These are phyloP conservation scores for Macrobrachium nipponense DNA, from an alignment of 1,140 invertebrate species.

Conservation along the genomic window DNA sequence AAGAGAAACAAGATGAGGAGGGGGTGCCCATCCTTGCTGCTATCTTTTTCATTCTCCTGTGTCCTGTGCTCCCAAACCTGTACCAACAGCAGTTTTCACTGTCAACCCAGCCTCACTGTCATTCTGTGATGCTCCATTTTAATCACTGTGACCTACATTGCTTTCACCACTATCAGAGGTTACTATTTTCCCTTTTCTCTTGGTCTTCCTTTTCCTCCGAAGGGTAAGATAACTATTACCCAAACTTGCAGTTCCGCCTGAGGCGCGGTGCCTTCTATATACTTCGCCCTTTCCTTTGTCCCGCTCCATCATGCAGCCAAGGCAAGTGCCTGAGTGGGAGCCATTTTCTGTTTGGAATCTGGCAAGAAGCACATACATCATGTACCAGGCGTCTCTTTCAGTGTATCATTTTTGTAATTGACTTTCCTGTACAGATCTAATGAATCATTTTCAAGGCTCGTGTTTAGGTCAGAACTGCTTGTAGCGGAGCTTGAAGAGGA, in stretches of 20 bases:
- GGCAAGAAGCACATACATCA: not conserved
- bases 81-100: constrained; percentile 41
- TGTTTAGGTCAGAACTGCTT: not conserved
- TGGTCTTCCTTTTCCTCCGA: too few species aligned
- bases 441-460: not conserved
- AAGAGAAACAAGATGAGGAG: too few species aligned
- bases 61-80: constrained; percentile 7
- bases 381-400: not conserved
- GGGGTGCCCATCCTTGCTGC: not conserved
- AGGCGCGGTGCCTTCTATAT: too few species aligned
- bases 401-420: too few species aligned
- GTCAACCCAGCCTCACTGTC: constrained; percentile 20
- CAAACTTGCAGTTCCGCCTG: not conserved
- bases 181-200: not conserved
- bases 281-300: not conserved
- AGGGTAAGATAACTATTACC: too few species aligned
- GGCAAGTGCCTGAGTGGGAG: not conserved
- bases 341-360: not conserved
- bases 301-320: constrained; percentile 41
- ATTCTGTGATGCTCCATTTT: not conserved
- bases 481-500: not conserved
- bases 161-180: not conserved
- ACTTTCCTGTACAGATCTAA: too few species aligned
- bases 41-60: not conserved
- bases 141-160: not conserved